These are phyloP conservation scores for Phyllostomus discolor DNA, from an alignment of 2,113 vertebrate genomes.

Conservation along the genomic window DNA sequence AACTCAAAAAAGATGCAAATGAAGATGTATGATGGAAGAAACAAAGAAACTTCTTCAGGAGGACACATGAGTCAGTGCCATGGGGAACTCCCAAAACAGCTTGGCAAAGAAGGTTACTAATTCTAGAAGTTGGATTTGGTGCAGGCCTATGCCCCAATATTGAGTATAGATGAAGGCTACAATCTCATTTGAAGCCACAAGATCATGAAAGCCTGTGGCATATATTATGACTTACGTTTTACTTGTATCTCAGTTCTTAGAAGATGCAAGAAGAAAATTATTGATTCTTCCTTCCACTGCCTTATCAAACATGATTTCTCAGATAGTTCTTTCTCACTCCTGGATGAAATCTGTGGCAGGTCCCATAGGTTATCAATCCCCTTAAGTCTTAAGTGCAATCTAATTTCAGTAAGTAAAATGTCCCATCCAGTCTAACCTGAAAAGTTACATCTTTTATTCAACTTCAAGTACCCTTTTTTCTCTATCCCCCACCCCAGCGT, in stretches of 20 bases:
- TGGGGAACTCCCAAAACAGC: background rate
- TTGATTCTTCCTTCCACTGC: background rate
- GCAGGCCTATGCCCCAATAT: background rate
- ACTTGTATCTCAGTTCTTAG: background rate
- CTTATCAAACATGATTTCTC: slow-evolving; percentile 32
- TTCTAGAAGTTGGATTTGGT: background rate
- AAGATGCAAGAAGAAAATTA: background rate
- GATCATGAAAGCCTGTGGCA: background rate
- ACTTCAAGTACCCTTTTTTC: background rate
- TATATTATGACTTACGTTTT: background rate
- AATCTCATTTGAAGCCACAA: slow-evolving; percentile 13
- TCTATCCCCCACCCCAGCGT: background rate
- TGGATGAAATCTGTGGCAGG: slow-evolving; percentile 40
- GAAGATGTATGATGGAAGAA: background rate
- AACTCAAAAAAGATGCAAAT: background rate
- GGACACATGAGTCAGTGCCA: background rate
- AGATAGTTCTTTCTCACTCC: slow-evolving; percentile 2
- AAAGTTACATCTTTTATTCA: slow-evolving; percentile 37
- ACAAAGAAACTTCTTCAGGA: background rate
- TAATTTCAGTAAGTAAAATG: slow-evolving; percentile 53
- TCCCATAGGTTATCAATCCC: slow-evolving; percentile 6
- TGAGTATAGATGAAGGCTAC: background rate
- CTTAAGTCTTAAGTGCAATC: slow-evolving; percentile 39
- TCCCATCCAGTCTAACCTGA: slow-evolving; percentile 23
- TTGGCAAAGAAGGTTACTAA: background rate